Percentiles rank a stretch among this genome's conserved stretches.
Evolutionary conservation across 2,113 vertebrate genomes (phyloP).

Genomic region (Colaptes auratus): DNA sequence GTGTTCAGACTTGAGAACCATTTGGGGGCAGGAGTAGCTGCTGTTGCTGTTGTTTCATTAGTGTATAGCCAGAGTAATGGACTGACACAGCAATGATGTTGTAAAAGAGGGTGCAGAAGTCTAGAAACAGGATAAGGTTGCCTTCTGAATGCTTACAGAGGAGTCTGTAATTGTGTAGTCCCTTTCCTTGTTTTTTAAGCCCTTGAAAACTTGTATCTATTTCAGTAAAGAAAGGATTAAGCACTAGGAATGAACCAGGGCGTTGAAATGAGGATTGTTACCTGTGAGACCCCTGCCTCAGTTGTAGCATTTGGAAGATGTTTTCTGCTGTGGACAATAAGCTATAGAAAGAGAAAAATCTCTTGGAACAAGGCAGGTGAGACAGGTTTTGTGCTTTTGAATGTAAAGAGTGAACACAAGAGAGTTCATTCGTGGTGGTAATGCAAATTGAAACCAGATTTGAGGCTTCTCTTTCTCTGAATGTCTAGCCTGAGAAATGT

Average conservation of each 20-base stretch:
- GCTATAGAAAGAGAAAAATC: background rate
- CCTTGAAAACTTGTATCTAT: background rate
- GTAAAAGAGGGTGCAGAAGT: background rate
- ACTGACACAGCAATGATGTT: background rate
- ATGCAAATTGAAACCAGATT: background rate
- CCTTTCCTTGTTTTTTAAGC: background rate
- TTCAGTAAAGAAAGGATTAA: background rate
- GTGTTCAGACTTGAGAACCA: background rate
- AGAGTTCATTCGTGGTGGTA: background rate
- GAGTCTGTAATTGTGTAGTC: background rate
- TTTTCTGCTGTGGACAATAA: background rate
- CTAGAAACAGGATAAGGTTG: accelerated
- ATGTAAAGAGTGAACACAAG: background rate
- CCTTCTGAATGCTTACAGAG: background rate
- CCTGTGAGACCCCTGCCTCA: background rate
- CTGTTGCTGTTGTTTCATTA: background rate
- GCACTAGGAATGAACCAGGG: background rate
- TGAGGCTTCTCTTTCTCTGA: background rate
- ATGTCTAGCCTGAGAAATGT: background rate
- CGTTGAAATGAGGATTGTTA: background rate
- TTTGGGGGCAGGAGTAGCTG: background rate
- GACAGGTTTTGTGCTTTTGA: background rate
- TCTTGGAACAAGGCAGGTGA: background rate
- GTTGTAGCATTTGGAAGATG: background rate
- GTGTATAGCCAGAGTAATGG: background rate